These are phyloP conservation scores for Agrochola lychnidis DNA, from an alignment of 2,888 invertebrate species.

Conservation along the genomic window DNA sequence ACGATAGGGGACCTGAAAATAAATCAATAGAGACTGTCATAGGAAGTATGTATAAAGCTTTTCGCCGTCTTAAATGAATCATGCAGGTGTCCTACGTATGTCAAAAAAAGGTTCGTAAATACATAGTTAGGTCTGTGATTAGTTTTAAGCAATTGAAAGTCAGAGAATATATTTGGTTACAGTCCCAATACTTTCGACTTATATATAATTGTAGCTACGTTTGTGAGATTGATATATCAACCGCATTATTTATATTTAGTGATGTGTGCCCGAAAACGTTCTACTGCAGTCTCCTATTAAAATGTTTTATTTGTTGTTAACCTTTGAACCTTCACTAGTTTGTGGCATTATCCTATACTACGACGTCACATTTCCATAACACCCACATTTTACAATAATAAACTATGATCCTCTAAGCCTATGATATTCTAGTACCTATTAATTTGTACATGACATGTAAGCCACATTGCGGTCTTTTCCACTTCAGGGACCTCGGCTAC, in stretches of 20 bases:
- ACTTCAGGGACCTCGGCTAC: slow-evolving; percentile 1
- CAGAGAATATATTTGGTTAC: too few species aligned
- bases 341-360: slow-evolving; percentile 50
- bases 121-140: not conserved
- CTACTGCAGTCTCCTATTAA: not conserved
- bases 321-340: slow-evolving; percentile 6
- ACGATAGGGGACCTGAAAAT: not conserved
- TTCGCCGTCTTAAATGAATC: not conserved
- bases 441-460: slow-evolving; percentile 21
- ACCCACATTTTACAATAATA: slow-evolving; percentile 44
- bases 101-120: not conserved
- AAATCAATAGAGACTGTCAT: not conserved
- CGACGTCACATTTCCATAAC: slow-evolving; percentile 36
- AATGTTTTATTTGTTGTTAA: not conserved
- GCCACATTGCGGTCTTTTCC: not conserved
- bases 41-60: not conserved
- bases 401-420: slow-evolving; percentile 38
- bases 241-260: not conserved
- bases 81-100: not conserved
- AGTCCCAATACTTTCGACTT: not conserved
- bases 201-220: not conserved
- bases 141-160: not conserved
- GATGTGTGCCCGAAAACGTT: not conserved
- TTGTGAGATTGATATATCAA: not conserved
- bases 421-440: slow-evolving; percentile 15